Base-by-base conservation (phyloP, 2,888 invertebrate genomes). In the Rhagium mordax region DNA sequence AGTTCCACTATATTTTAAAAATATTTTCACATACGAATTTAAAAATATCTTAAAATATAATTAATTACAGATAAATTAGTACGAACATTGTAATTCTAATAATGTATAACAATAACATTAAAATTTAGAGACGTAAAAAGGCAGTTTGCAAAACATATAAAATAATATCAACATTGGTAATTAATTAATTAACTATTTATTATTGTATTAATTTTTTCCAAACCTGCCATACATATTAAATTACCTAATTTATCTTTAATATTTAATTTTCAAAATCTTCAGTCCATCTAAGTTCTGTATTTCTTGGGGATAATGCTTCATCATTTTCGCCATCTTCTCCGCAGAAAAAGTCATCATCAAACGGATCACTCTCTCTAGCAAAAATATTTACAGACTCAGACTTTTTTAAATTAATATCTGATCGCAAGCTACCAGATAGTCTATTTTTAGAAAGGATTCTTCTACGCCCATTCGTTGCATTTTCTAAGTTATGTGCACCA, bases 301-400 rank as follows among this genome's bases (percentile, higher is more conserved):
- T 81, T 75, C 82, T 82, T 8, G 82, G 80, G 21, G 83, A 75
- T 49, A 69, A 75, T 68, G 67, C 75, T 49, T 60, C 70, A 70
- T 68, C 78, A 68, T 57, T 68, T 20, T 48, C 78, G 84, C 77
- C 86, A 18, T 82, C 83, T 67, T 84, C 93, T 7, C 83, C 85
- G 64, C 85, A 93, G 85, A 97, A 97, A 88, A 96, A 96, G 79
- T 96, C 95, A 67, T 95, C 95, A 80, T 96, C 96, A 84, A 97
- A 97, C 0, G 97, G 97, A 88, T 97, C 96, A 57, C 91, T 92
- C 84, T 95, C 95, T 64, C 95, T 91, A 3, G 94, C 93, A 88
- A 97, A 97, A 82, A 97, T 97, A 87, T 96, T 96, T 7, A 96
- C 94, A 3, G 96, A 96, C 85, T 96, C 96, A 0, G 96, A 96